A percentile compares a stretch with the other conserved stretches of the same genome.
Evolutionary conservation across 1,140 invertebrate species (phyloP).

Genomic region (Drosophila equinoxialis): DNA sequence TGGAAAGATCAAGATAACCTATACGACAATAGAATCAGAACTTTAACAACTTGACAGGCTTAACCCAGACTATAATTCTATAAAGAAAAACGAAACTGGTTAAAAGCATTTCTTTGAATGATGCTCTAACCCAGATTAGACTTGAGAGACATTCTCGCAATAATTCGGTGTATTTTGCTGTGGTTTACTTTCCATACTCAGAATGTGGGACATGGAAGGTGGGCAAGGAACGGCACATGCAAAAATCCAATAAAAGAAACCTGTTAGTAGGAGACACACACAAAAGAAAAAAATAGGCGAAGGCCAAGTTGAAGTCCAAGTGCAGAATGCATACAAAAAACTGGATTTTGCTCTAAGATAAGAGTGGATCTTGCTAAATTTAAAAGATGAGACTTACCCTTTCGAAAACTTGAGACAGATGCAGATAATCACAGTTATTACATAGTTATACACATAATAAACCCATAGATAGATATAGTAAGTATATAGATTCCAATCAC

Average conservation of each 20-base stretch:
- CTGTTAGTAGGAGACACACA: slow-evolving; percentile 38
- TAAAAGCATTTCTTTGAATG: not conserved
- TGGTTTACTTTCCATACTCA: slow-evolving; percentile 61
- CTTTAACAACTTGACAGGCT: too few species aligned
- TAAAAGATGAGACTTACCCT: slow-evolving; percentile 11
- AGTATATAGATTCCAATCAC: not conserved
- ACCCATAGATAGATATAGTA: not conserved
- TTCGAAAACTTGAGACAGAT: not conserved
- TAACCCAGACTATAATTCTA: too few species aligned
- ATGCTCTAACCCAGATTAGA: not conserved
- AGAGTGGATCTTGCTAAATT: slow-evolving; percentile 11
- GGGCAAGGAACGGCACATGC: slow-evolving; percentile 45
- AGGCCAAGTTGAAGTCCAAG: slow-evolving; percentile 53
- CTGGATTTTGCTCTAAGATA: slow-evolving; percentile 15
- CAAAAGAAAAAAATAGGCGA: slow-evolving; percentile 56
- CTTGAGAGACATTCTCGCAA: slow-evolving; percentile 8
- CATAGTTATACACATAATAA: too few species aligned
- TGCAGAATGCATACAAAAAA: slow-evolving; percentile 4
- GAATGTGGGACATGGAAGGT: slow-evolving; percentile 57
- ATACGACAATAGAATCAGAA: too few species aligned
- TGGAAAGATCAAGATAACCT: too few species aligned
- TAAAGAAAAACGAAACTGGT: too few species aligned
- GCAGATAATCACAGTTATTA: not conserved
- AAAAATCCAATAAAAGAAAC: slow-evolving; percentile 45
- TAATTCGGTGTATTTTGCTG: not conserved